phyloP scores from a whole-genome alignment of 1,140 invertebrate genomes.

The Eupristina koningsbergeri region DNA sequence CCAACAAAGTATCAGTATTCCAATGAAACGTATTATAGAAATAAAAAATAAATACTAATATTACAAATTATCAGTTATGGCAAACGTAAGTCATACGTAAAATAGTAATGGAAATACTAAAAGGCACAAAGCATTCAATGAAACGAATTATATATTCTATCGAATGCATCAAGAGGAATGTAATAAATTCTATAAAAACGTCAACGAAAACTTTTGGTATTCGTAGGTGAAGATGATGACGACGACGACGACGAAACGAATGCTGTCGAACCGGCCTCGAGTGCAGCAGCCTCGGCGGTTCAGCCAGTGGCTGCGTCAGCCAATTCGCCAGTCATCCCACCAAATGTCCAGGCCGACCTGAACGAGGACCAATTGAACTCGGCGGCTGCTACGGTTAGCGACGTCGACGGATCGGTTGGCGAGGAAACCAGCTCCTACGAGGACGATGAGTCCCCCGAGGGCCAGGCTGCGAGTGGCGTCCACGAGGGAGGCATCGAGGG shows the following conservation, averaged over 20 bases:
- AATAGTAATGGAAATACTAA: no score
- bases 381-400: slow-evolving; percentile 70
- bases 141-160: background rate
- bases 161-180: background rate
- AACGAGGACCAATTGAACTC: slow-evolving; percentile 60
- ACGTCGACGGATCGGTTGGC: slow-evolving; percentile 54
- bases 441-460: slow-evolving; percentile 75
- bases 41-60: no score
- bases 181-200: background rate
- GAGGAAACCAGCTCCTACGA: slow-evolving; percentile 74
- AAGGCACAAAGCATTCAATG: no score
- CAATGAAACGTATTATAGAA: no score
- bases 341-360: slow-evolving; percentile 63
- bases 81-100: no score
- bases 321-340: slow-evolving; percentile 64
- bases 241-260: slow-evolving; percentile 79
- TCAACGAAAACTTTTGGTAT: slow-evolving; percentile 19
- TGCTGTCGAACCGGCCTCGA: slow-evolving; percentile 66
- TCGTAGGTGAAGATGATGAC: slow-evolving; percentile 77
- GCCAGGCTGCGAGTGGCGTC: slow-evolving; percentile 69
- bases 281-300: slow-evolving; percentile 54
- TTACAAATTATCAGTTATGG: no score
- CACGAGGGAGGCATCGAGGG: slow-evolving; percentile 64
- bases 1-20: background rate
- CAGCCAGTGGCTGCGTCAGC: slow-evolving; percentile 58